Evolutionary conservation across 1,140 invertebrate genomes (phyloP).

Genomic region (Orchesella cincta): DNA sequence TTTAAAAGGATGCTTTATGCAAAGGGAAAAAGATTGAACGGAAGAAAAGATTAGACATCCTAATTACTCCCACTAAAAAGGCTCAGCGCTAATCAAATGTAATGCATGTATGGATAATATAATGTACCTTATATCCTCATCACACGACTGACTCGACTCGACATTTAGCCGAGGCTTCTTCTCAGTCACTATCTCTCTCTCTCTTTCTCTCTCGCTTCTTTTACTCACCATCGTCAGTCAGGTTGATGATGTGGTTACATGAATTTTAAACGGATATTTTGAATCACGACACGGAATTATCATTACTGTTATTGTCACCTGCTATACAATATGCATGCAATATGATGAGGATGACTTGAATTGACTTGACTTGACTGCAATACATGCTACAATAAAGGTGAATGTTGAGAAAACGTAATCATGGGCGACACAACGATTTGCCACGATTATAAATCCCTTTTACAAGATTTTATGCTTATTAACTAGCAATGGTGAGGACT

Average conservation of each 20-base stretch:
- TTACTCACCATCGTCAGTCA: neutral
- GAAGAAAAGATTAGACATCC: neutral
- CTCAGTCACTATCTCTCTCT: too few relatives aligned
- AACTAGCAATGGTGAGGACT: neutral
- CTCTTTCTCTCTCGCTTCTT: neutral
- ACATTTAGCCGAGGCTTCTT: neutral
- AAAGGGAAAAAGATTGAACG: constrained; percentile 7
- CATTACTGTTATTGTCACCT: neutral
- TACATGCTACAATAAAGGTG: too few relatives aligned
- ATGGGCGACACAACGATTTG: neutral
- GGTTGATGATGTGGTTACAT: neutral
- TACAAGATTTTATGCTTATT: neutral
- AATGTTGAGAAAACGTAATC: neutral
- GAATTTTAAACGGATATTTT: neutral
- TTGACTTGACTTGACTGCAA: too few relatives aligned
- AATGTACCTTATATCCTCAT: neutral
- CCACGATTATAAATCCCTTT: neutral
- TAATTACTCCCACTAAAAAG: constrained; percentile 14
- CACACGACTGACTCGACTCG: neutral
- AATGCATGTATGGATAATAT: constrained; percentile 1
- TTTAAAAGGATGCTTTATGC: too few relatives aligned
- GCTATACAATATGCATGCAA: too few relatives aligned
- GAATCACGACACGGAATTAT: neutral
- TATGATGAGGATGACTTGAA: too few relatives aligned
- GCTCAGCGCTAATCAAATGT: neutral